A percentile compares a stretch with the other conserved stretches of the same genome.
These are phyloP conservation scores for Papilio aristodemus DNA, from an alignment of 1,140 invertebrate species.

Conservation along the genomic window DNA sequence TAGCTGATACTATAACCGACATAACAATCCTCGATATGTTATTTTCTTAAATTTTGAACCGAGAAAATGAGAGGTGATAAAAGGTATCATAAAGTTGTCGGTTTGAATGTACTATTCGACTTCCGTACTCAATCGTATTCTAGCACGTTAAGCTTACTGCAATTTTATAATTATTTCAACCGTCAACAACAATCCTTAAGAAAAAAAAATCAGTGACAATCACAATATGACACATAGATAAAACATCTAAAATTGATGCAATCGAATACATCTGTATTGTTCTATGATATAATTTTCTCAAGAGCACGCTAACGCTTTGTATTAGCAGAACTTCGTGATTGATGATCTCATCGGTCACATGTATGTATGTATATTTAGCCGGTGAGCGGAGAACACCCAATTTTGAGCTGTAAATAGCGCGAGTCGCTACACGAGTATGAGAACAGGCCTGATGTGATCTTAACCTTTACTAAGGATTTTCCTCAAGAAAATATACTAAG, in stretches of 20 bases:
- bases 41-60: too few species aligned
- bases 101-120: too few species aligned
- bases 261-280: neutral
- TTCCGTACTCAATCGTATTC: too few species aligned
- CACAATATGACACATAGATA: neutral
- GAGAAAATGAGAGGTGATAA: too few species aligned
- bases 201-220: constrained; percentile 7
- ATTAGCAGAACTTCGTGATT: neutral
- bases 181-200: too few species aligned
- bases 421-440: constrained; percentile 14
- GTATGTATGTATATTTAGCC: constrained; percentile 57
- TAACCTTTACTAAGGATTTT: neutral
- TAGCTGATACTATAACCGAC: too few species aligned
- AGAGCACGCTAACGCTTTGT: constrained; percentile 1
- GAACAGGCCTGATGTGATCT: neutral
- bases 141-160: neutral
- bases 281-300: neutral
- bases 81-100: too few species aligned
- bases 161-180: too few species aligned
- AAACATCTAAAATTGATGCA: neutral
- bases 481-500: neutral
- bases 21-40: too few species aligned
- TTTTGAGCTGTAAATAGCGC: neutral
- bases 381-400: constrained; percentile 42
- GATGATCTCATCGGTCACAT: constrained; percentile 49